phyloP scores from a whole-genome alignment of 2,797 vertebrate genomes.

The Smutsia gigantea region DNA sequence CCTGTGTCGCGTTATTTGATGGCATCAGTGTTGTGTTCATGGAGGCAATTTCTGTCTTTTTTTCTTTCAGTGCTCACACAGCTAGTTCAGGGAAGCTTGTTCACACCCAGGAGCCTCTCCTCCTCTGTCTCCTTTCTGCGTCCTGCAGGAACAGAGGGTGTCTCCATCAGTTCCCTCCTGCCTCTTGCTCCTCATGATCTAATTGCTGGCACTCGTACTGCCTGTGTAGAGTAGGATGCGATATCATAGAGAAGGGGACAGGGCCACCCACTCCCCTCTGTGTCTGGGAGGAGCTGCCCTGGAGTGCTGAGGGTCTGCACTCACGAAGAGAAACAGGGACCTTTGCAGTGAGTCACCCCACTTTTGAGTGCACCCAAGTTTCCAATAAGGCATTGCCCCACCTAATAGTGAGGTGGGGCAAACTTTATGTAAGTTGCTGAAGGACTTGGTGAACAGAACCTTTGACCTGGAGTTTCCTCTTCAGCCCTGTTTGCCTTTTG shows the following conservation, averaged over 20 bases:
- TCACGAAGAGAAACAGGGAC: constrained; percentile 89
- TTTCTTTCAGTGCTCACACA: constrained; percentile 75
- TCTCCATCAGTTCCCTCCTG: constrained; percentile 79
- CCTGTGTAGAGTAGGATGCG: constrained; percentile 85
- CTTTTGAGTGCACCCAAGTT: constrained; percentile 85
- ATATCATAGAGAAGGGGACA: constrained; percentile 87
- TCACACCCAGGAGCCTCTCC: constrained; percentile 65
- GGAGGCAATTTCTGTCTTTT: constrained; percentile 44
- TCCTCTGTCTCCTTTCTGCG: constrained; percentile 78
- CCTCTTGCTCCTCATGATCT: constrained; percentile 74
- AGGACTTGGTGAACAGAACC: no score
- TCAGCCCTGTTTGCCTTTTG: constrained; percentile 79
- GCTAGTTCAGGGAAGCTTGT: constrained; percentile 78
- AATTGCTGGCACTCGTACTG: constrained; percentile 83
- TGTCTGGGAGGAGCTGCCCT: constrained; percentile 87
- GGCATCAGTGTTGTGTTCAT: constrained; percentile 75
- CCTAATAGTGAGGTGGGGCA: no score
- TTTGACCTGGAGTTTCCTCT: constrained; percentile 77
- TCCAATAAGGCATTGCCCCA: constrained; percentile 78
- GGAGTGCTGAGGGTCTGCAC: constrained; percentile 87
- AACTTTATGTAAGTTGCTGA: no score
- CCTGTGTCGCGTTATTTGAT: constrained; percentile 70
- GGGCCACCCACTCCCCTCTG: constrained; percentile 88
- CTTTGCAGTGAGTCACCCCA: constrained; percentile 88
- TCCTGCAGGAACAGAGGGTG: constrained; percentile 71